Base-by-base conservation (phyloP, 2,888 invertebrate genomes). In the Andrena praecox region DNA sequence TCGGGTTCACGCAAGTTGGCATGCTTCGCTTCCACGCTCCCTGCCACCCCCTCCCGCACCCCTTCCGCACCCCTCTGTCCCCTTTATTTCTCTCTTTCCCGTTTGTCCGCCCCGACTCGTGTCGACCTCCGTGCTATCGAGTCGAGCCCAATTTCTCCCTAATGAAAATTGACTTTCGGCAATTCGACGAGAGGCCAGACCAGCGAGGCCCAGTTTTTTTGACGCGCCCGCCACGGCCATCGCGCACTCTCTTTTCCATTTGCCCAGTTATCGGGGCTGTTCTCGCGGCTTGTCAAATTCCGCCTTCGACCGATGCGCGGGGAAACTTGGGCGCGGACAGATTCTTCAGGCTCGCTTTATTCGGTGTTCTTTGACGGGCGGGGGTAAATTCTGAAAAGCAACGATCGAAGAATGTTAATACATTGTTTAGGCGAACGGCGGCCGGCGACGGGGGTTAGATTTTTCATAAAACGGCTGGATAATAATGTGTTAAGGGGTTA, bases 1-100 rank as follows among this genome's bases (percentile, higher is more conserved):
- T 86, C 87, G 80, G 81, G 85, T 91, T 87, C 91, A 91, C 91
- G 91, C 91, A 87, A 91, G 82, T 90, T 92, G 90, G 90, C 90
- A 91, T 91, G 91, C 89, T 87, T 87, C 84, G 75, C 86, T 16
- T 42, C 42, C 16, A 42, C 42, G 42, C 16, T 42, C 42, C 42
- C 42, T 16, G 12, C 42, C 42, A 16, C 85, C 79, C 79, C 54
- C 72, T 52, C 67, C 68, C 75, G 59, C 64, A 62, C 60, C 75
- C 64, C 60, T n/a, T n/a, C 20, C 69, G n/a, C 52, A 86, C 86
- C 80, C 84, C 80, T 29, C 12, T 69, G 29, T 35, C 48, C 48
- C 56, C 64, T 29, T 50, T 56, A 10, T 24, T 42, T 73, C 81
- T 73, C 79, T 74, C 29, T 50, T 42, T 64, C 76, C 72, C 78